Evolutionary conservation across 2,888 invertebrate species (phyloP), one percentile per base, ranked within the genome.

Genomic region (Panzeria rudis): DNA sequence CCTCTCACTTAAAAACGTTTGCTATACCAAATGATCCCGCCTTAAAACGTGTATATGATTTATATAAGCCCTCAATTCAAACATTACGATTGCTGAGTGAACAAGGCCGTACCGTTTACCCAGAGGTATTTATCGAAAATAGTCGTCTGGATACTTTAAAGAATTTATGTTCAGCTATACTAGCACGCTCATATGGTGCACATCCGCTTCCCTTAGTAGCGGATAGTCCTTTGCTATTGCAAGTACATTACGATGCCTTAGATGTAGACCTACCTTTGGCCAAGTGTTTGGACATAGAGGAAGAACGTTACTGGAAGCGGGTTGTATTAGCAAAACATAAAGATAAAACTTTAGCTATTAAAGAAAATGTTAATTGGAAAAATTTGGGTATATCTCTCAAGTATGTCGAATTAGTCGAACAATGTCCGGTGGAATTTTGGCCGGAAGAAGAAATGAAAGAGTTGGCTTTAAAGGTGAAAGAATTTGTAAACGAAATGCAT

Each of bases 281-380:
- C 7, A 79, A 90, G n/a, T 91, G 91, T 62, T 89, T 89, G 29
- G 84, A 87, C 52, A 88, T 92, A 15, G 80, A 86, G 0, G 90
- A 89, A 17, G 20, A 88, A 13, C 84, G 87, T 0, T 92, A 87
- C 77, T 92, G 92, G 92, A 89, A 88, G 1, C 89, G 91, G 8
- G 88, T 91, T 0, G 92, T 89, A 7, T 75, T 90, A 8, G 80
- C 88, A 4, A 91, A 90, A 56, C 88, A 87, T 35, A 47, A 72
- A 0, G 87, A 90, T 25, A 88, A 88, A 17, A 79, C 88, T 3
- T 78, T 90, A 4, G 47, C 85, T 0, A 75, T 89, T 17, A 88
- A 88, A 71, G 86, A 81, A 17, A 86, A 88, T 20, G 87, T 84
- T 9, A 87, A 88, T 25, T 92, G 92, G 92, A 89, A 88, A 25